These are phyloP conservation scores for Spodoptera frugiperda DNA, from an alignment of 1,140 invertebrate species.

Conservation along the genomic window DNA sequence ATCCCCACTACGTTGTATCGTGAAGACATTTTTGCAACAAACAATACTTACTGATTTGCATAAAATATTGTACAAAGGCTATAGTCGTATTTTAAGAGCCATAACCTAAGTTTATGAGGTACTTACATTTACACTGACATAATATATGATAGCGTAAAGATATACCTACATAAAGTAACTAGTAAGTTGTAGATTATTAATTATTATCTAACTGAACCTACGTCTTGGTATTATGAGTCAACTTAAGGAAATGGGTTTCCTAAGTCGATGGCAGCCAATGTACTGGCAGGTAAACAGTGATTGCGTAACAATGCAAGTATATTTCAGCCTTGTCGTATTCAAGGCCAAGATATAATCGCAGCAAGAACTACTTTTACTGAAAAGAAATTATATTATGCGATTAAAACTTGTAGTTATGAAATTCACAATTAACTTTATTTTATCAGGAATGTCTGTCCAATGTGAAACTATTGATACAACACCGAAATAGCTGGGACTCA, in stretches of 20 bases:
- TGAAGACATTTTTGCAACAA: no score
- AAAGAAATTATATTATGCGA: neutral
- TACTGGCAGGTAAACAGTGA: constrained; percentile 6
- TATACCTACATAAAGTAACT: neutral
- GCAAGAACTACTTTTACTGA: neutral
- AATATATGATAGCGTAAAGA: neutral
- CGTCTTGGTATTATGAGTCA: constrained; percentile 11
- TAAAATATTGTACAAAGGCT: no score
- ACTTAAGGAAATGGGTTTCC: constrained; percentile 21
- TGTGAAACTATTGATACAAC: no score
- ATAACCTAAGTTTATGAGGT: no score
- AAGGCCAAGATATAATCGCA: neutral
- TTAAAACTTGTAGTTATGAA: no score
- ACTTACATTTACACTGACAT: no score
- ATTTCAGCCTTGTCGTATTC: neutral
- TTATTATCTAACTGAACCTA: neutral
- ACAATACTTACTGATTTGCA: no score
- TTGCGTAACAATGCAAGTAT: neutral
- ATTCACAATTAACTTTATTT: no score
- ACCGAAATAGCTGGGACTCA: no score
- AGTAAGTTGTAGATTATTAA: neutral
- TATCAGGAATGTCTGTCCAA: no score
- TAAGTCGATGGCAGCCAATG: neutral
- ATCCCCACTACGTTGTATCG: no score
- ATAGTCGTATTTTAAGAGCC: no score